These are phyloP conservation scores for Lymantria dispar DNA, from an alignment of 2,888 invertebrate species.

Conservation along the genomic window DNA sequence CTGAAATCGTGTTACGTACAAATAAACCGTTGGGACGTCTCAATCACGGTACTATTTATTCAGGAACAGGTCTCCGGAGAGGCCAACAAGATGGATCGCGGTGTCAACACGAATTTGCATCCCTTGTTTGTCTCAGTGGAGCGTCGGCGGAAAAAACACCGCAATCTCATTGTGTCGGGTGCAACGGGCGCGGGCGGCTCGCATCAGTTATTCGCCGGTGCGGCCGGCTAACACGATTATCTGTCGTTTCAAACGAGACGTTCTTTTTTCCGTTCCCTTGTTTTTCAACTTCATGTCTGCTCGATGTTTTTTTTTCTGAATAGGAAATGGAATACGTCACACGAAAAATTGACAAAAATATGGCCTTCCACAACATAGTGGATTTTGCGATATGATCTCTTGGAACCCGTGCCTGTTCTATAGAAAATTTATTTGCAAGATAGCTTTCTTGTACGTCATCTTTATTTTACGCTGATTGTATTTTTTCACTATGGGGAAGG, in stretches of 20 bases:
- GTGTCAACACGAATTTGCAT: constrained; percentile 83
- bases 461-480: constrained; percentile 30
- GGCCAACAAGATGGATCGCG: constrained; percentile 80
- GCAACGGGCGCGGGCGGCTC: constrained; percentile 62
- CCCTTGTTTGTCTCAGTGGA: constrained; percentile 78
- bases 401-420: constrained; percentile 51
- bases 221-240: constrained; percentile 80
- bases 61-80: constrained; percentile 73
- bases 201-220: constrained; percentile 77
- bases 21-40: constrained; percentile 64
- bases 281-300: constrained; percentile 79
- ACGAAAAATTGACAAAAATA: constrained; percentile 82
- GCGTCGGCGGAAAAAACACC: constrained; percentile 75
- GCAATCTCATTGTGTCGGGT: constrained; percentile 77
- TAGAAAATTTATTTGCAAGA: constrained; percentile 63
- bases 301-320: constrained; percentile 79
- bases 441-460: constrained; percentile 64
- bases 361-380: constrained; percentile 75
- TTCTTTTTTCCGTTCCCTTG: constrained; percentile 78
- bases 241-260: constrained; percentile 77
- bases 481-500: constrained; percentile 13
- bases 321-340: constrained; percentile 80
- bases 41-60: constrained; percentile 77
- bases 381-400: constrained; percentile 75
- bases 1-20: constrained; percentile 55